Percentiles rank a stretch among this genome's conserved stretches.
phyloP scores from a whole-genome alignment of 2,113 vertebrate genomes.

The Heliornis fulica region DNA sequence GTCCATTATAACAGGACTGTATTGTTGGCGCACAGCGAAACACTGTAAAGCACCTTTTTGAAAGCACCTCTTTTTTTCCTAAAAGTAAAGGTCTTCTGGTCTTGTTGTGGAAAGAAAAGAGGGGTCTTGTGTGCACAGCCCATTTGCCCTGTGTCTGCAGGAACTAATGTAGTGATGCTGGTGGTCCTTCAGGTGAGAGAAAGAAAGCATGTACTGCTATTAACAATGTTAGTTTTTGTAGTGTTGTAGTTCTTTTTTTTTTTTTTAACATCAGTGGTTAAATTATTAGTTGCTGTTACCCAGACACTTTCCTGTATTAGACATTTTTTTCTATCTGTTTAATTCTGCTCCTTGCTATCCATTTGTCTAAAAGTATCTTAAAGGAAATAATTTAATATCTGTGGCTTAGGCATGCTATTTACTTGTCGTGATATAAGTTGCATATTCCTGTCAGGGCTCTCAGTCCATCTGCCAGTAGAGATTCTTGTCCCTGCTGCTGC shows the following conservation, averaged over 20 bases:
- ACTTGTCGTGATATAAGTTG: not conserved
- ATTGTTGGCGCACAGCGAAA: rapidly evolving
- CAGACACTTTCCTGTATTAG: not conserved
- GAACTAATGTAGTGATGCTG: not conserved
- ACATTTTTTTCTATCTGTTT: not conserved
- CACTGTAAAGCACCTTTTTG: too few relatives aligned
- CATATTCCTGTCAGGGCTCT: not conserved
- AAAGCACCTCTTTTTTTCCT: not conserved
- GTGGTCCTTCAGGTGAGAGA: not conserved
- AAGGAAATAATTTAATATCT: not conserved
- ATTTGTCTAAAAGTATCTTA: not conserved
- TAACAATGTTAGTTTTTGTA: not conserved
- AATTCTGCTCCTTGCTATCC: not conserved
- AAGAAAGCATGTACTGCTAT: not conserved
- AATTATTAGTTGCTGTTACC: not conserved
- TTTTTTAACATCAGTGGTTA: not conserved
- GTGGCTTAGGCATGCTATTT: not conserved
- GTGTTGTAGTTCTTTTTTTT: not conserved
- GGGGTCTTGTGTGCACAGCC: not conserved
- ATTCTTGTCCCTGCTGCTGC: not conserved
- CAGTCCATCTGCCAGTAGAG: not conserved
- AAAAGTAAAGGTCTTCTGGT: not conserved
- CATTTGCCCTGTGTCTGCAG: not conserved
- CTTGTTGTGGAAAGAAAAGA: not conserved
- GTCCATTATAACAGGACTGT: not conserved